phyloP scores from a whole-genome alignment of 2,888 invertebrate genomes.

The Chloroclysta siterata region DNA sequence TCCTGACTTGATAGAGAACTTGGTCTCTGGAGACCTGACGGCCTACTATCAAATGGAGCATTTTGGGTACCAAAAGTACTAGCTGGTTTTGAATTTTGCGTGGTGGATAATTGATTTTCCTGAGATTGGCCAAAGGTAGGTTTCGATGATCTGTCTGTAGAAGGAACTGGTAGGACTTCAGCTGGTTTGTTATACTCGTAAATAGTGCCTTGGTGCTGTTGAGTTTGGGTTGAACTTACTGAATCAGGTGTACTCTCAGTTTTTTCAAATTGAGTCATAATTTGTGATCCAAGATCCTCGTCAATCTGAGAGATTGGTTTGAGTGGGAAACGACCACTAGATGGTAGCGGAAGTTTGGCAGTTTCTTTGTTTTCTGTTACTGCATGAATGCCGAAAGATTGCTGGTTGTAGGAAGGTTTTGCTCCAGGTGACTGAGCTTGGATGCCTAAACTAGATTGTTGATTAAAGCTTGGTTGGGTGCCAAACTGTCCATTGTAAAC shows the following conservation, averaged over 20 bases:
- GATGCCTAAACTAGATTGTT: slow-evolving; percentile 31
- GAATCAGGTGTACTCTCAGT: slow-evolving; percentile 12
- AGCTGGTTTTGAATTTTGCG: slow-evolving; percentile 14
- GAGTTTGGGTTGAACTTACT: slow-evolving; percentile 25
- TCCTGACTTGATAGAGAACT: background rate
- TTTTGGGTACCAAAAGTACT: background rate
- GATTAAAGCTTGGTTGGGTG: slow-evolving; percentile 34
- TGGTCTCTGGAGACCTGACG: slow-evolving; percentile 5
- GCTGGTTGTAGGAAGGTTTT: slow-evolving; percentile 34
- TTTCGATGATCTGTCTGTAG: slow-evolving; percentile 34
- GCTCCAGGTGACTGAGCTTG: slow-evolving; percentile 23
- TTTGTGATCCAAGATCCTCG: slow-evolving; percentile 32
- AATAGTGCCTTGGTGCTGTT: slow-evolving; percentile 52
- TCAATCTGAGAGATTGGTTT: slow-evolving; percentile 25
- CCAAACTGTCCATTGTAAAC: slow-evolving; percentile 39
- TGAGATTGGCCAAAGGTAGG: slow-evolving; percentile 20
- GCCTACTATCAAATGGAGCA: slow-evolving; percentile 7
- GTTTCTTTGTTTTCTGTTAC: slow-evolving; percentile 9
- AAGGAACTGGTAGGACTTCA: slow-evolving; percentile 49
- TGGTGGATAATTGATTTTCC: slow-evolving; percentile 6
- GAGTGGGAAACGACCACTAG: slow-evolving; percentile 17
- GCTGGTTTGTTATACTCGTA: slow-evolving; percentile 70
- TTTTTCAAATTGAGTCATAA: slow-evolving; percentile 27
- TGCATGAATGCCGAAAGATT: slow-evolving; percentile 28
- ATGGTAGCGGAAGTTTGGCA: slow-evolving; percentile 15